Percentiles rank a stretch among this genome's conserved stretches.
phyloP scores from a whole-genome alignment of 2,888 invertebrate genomes.

The Crioceris asparagi region DNA sequence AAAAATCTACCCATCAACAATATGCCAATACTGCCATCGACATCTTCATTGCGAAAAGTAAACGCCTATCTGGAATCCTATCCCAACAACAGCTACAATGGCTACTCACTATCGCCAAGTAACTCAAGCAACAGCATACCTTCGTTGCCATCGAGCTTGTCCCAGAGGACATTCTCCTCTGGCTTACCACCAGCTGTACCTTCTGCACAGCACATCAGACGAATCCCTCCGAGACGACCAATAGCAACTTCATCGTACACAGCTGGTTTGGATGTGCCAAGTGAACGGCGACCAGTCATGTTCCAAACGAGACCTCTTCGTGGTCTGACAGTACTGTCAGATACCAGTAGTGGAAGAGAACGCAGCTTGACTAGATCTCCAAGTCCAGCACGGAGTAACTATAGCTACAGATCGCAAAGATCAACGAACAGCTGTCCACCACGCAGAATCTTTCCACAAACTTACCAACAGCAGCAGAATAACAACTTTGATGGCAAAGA shows the following conservation, averaged over 20 bases:
- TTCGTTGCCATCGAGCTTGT: slow-evolving; percentile 8
- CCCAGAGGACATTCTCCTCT: slow-evolving; percentile 6
- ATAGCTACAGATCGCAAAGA: slow-evolving; percentile 34
- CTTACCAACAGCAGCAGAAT: slow-evolving; percentile 33
- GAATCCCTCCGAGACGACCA: slow-evolving; percentile 19
- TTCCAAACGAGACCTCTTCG: slow-evolving; percentile 34
- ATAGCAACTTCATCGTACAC: slow-evolving; percentile 11
- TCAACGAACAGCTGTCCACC: slow-evolving; percentile 41
- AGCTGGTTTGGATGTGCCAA: slow-evolving; percentile 23
- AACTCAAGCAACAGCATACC: slow-evolving; percentile 14
- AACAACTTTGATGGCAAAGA: slow-evolving; percentile 52
- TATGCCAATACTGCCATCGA: slow-evolving; percentile 4
- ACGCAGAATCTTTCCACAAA: slow-evolving; percentile 60
- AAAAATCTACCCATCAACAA: no score
- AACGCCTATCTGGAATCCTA: slow-evolving; percentile 17
- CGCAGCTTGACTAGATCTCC: slow-evolving; percentile 21
- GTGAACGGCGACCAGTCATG: slow-evolving; percentile 22
- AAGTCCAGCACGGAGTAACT: slow-evolving; percentile 20
- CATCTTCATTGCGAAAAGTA: slow-evolving; percentile 11
- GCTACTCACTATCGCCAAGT: slow-evolving; percentile 16
- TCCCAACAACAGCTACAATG: slow-evolving; percentile 15
- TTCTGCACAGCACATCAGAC: slow-evolving; percentile 6
- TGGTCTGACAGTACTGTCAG: slow-evolving; percentile 31
- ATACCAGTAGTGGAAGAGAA: slow-evolving; percentile 17
- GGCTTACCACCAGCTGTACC: slow-evolving; percentile 21